Conservation (phyloP, 2,888 invertebrate species). For the Acleris sparsana region DNA sequence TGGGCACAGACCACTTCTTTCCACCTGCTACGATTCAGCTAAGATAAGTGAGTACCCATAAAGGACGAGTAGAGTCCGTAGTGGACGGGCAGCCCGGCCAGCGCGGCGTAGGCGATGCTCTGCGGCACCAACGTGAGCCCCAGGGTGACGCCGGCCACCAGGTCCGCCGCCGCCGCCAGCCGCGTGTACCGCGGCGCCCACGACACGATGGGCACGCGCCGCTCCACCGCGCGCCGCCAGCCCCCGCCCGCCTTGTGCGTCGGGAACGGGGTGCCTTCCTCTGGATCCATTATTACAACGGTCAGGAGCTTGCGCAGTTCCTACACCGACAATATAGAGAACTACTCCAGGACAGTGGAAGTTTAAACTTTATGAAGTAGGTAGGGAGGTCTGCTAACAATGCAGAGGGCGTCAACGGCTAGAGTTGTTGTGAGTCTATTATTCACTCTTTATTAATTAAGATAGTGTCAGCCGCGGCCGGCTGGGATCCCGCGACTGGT, state of each 20-base stretch:
- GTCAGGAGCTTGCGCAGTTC: not conserved
- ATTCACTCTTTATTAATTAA: conserved; percentile 6
- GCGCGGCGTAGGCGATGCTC: conserved; percentile 94
- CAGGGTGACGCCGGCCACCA: conserved; percentile 94
- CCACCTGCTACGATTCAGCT: too few relatives aligned
- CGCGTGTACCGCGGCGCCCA: conserved; percentile 89
- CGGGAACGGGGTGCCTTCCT: conserved; percentile 47
- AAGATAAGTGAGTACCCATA: conserved; percentile 88
- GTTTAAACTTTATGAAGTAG: too few relatives aligned
- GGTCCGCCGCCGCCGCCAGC: conserved; percentile 88
- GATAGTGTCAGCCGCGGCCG: conserved; percentile 12
- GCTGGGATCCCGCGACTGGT: conserved; percentile 15
- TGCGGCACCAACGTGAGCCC: conserved; percentile 97
- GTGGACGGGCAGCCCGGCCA: conserved; percentile 93
- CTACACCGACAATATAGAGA: too few relatives aligned
- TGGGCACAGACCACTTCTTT: too few relatives aligned
- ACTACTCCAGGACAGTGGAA: too few relatives aligned
- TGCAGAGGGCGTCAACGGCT: too few relatives aligned
- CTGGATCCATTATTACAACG: conserved; percentile 46
- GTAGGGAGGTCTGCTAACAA: too few relatives aligned
- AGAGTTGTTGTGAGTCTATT: not conserved
- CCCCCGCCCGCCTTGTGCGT: conserved; percentile 34
- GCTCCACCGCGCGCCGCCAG: conserved; percentile 47
- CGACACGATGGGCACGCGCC: conserved; percentile 79
- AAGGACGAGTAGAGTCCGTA: conserved; percentile 97